These are phyloP conservation scores for Isichthys henryi DNA, from an alignment of 2,113 vertebrate species.

Conservation along the genomic window DNA sequence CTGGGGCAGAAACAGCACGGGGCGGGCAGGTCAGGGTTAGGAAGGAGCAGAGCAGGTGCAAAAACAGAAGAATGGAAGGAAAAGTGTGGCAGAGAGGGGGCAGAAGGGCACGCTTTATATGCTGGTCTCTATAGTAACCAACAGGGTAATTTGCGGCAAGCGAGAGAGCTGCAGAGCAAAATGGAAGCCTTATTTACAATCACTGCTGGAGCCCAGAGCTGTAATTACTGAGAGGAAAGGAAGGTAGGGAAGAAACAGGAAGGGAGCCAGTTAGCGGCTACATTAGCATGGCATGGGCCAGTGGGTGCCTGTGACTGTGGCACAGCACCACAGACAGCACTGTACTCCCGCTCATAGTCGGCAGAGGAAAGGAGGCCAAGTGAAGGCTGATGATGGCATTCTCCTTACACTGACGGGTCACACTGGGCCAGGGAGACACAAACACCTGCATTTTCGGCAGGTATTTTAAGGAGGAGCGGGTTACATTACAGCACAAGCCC, in stretches of 20 bases:
- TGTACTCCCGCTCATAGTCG: background rate
- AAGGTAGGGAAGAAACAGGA: background rate
- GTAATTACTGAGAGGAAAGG: constrained; percentile 13
- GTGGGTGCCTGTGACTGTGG: background rate
- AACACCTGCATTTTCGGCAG: background rate
- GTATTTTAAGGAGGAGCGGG: background rate
- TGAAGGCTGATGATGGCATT: background rate
- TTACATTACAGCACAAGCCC: background rate
- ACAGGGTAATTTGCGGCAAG: constrained; percentile 13
- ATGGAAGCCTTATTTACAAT: constrained; percentile 14
- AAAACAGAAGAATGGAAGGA: background rate
- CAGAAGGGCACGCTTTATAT: background rate
- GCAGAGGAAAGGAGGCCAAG: background rate
- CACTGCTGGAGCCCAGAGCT: constrained; percentile 8
- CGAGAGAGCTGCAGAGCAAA: constrained; percentile 5
- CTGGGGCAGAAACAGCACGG: background rate
- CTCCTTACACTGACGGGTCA: background rate
- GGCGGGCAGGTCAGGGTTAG: background rate
- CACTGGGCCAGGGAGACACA: background rate
- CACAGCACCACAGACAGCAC: background rate
- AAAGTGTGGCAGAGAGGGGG: constrained; percentile 3
- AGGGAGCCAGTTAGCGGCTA: background rate
- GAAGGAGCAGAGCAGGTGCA: background rate
- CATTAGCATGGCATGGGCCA: background rate
- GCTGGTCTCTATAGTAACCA: constrained; percentile 19